Evolutionary conservation across 2,113 vertebrate genomes (phyloP), one percentile per base, ranked within the genome.

Genomic region (Pipra filicauda): DNA sequence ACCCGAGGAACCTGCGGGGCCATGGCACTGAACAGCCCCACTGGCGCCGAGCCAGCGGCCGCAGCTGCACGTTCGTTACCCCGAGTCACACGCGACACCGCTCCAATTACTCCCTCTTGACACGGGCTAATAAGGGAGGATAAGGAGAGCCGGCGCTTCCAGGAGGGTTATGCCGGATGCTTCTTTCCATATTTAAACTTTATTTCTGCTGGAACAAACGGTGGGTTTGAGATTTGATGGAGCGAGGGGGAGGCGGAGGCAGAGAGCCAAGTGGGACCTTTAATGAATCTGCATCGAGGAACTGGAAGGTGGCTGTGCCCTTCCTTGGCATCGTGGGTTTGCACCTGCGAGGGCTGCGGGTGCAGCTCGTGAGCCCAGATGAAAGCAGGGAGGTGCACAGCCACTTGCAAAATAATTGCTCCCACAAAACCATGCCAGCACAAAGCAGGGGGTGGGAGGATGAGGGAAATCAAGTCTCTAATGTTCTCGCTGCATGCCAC

Each of bases 41-140:
- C 76, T 95, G 96, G 95, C 91, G 0, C 79, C 0, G 1, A 26
- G 92, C 92, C 96, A 93, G 92, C 17, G 23, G 91, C 93, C 21
- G 11, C 96, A 97, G 95, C 94, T 95, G 95, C 73, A 2, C 9
- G 0, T 77, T 83, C 4, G 1, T 46, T 19, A 48, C 55, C 92
- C 78, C 6, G 9, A 85, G 92, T 49, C 95, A 65, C 95, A 81
- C 35, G 4, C 72, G 43, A 59, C 79, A 30, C 83, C 3, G 21
- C 89, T 92, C 86, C 91, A 74, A 93, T 96, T 78, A 64, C 93
- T 95, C 55, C 95, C 89, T 94, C 96, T 95, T 91, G 91, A 92
- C 93, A 87, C 11, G 2, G 86, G 91, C 93, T 95, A 78, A 95
- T 71, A 49, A 81, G 86, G 83, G 80, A 84, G 95, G 86, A 74